A percentile compares a stretch with the other conserved stretches of the same genome.
Conservation (phyloP, 2,888 invertebrate species). For the Polydrusus cervinus region DNA sequence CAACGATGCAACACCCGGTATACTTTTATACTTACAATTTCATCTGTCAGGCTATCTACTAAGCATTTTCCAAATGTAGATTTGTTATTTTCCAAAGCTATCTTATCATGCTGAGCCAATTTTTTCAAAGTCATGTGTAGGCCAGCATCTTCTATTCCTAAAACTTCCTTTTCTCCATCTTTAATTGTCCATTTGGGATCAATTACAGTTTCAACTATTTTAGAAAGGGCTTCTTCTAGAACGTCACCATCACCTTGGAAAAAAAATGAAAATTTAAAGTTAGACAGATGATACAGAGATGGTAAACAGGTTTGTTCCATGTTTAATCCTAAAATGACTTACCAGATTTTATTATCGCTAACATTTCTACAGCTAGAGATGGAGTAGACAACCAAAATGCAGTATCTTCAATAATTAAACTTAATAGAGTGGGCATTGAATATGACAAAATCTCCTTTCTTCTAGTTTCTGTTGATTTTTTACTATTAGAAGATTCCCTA, state of each 20-base stretch:
- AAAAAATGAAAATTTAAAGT: background rate
- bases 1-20: background rate
- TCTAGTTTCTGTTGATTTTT: conserved; percentile 81
- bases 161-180: conserved; percentile 69
- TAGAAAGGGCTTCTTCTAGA: conserved; percentile 69
- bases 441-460: conserved; percentile 80
- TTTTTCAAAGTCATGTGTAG: conserved; percentile 86
- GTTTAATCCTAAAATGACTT: conserved; percentile 38
- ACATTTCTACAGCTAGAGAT: conserved; percentile 80
- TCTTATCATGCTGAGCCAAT: conserved; percentile 79
- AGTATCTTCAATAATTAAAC: conserved; percentile 72
- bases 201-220: conserved; percentile 71
- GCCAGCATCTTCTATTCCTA: conserved; percentile 83
- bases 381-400: conserved; percentile 81
- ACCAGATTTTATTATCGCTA: conserved; percentile 81
- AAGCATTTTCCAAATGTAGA: conserved; percentile 77
- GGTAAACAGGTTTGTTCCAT: too few species aligned
- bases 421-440: conserved; percentile 62
- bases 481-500: conserved; percentile 80
- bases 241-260: conserved; percentile 60
- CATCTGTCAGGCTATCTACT: conserved; percentile 72
- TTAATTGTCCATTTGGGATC: conserved; percentile 75
- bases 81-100: conserved; percentile 68
- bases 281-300: background rate
- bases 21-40: conserved; percentile 72